Conservation (phyloP, 2,888 invertebrate species). For the Sarcophaga caerulescens region DNA sequence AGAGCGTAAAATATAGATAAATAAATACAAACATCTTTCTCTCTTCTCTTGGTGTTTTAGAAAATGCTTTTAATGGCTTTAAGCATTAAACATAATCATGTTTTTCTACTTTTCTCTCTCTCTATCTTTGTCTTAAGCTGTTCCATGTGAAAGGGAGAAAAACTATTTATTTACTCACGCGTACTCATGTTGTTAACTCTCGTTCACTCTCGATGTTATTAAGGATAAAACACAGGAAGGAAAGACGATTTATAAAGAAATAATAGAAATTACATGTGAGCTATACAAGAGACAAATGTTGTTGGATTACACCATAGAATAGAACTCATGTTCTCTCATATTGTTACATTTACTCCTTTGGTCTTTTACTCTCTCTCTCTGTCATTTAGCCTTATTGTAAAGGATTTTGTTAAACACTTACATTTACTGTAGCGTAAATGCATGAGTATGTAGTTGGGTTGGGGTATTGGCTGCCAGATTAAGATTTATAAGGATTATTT, state of each 20-base stretch:
- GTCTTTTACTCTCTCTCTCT: neutral
- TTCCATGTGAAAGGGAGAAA: neutral
- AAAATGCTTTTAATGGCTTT: neutral
- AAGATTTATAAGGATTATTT: conserved; percentile 23
- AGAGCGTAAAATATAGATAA: neutral
- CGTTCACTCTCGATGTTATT: neutral
- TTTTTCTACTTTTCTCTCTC: neutral
- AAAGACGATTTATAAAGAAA: neutral
- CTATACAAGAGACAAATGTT: neutral
- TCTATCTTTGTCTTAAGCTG: neutral
- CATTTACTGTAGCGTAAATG: neutral
- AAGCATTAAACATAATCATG: neutral
- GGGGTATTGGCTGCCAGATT: neutral
- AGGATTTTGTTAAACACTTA: neutral
- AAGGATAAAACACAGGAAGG: too few relatives aligned
- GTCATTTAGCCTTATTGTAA: neutral
- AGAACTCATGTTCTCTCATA: neutral
- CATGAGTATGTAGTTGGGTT: neutral
- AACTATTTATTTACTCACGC: neutral
- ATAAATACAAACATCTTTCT: neutral
- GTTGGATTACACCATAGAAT: neutral
- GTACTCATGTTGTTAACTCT: neutral
- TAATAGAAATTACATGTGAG: neutral
- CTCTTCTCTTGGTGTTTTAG: neutral
- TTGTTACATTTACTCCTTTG: neutral